Evolutionary conservation across 2,888 invertebrate species (phyloP), one percentile per base, ranked within the genome.

Genomic region (Thumatha senex): DNA sequence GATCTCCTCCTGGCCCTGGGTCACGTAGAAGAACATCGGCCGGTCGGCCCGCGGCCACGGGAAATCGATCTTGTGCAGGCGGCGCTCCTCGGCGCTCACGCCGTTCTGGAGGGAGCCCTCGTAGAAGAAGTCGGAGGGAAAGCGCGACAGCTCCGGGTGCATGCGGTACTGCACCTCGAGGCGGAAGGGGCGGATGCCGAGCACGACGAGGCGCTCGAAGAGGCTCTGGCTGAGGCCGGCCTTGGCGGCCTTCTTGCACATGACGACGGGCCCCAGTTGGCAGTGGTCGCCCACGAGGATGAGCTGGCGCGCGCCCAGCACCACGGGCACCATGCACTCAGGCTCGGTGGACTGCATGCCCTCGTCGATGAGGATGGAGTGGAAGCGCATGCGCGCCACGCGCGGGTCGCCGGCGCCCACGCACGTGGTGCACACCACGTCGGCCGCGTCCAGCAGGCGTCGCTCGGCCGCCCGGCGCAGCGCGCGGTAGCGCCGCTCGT

Each of bases 231-330:
- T 98, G 15, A 99, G 93, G 1, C 99, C 99, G 0, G 99, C 99
- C 47, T 97, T 94, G 0, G 99, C 98, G 0, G 99, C 99, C 81
- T 99, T 98, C 86, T 99, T 99, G 91, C 99, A 99, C 98, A 99
- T 99, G 0, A 99, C 99, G 0, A 99, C 99, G 0, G 99, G 99
- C 0, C 99, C 99, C 54, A 99, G 92, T 86, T 99, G 99, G 78
- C 99, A 99, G 81, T 99, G 99, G 86, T 99, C 99, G 10, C 99
- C 99, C 0, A 99, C 99, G 1, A 99, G 93, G 61, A 99, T 98
- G 46, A 99, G 92, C 84, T 99, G 99, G 68, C 98, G 95, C 7
- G 99, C 99, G 10, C 99, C 99, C 4, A 99, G 92, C 0, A 99
- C 98, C 0, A 99, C 98, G 0, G 99, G 99, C 13, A 99, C 99